A percentile compares a stretch with the other conserved stretches of the same genome.
These are phyloP conservation scores for Hyles euphorbiae DNA, from an alignment of 1,140 invertebrate species.

Conservation along the genomic window DNA sequence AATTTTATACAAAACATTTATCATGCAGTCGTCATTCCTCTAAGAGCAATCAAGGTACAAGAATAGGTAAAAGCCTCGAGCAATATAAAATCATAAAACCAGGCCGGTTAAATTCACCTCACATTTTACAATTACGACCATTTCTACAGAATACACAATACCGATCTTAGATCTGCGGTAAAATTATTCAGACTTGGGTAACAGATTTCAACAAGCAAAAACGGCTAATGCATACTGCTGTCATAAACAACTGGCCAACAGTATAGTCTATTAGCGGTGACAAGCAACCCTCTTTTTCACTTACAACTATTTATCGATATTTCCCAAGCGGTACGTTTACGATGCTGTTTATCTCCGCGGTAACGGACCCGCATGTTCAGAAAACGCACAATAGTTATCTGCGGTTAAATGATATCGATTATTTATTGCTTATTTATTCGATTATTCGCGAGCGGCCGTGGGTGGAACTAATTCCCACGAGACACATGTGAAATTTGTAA, in stretches of 20 bases:
- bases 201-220: neutral
- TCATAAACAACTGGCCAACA: conserved; percentile 3
- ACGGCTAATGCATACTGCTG: conserved; percentile 3
- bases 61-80: too few species aligned
- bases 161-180: too few species aligned
- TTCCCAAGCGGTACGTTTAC: conserved; percentile 39
- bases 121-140: too few species aligned
- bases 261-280: conserved; percentile 14
- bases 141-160: too few species aligned
- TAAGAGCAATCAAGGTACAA: too few species aligned
- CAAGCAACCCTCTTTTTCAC: conserved; percentile 23
- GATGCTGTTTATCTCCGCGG: conserved; percentile 40
- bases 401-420: conserved; percentile 43
- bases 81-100: too few species aligned
- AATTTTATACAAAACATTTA: too few species aligned
- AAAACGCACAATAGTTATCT: conserved; percentile 22
- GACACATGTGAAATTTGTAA: conserved; percentile 21
- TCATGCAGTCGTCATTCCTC: too few species aligned
- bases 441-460: conserved; percentile 33
- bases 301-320: conserved; percentile 42
- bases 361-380: conserved; percentile 26
- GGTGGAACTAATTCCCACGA: conserved; percentile 42
- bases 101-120: too few species aligned
- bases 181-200: too few species aligned
- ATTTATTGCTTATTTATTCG: conserved; percentile 55